phyloP scores from a whole-genome alignment of 2,113 vertebrate species.

The Neomonachus schauinslandi region DNA sequence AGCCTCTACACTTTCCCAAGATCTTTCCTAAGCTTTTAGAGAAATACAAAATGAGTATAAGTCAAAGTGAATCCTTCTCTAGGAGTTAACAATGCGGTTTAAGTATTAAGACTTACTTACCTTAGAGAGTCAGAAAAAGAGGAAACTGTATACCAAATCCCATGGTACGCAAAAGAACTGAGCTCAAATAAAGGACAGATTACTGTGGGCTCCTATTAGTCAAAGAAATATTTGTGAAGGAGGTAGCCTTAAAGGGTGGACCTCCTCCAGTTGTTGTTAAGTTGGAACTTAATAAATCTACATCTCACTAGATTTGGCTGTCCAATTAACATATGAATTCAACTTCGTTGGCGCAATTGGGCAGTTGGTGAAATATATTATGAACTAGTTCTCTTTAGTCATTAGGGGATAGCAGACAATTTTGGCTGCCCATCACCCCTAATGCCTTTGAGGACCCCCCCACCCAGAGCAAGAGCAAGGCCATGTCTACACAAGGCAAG shows the following conservation, averaged over 20 bases:
- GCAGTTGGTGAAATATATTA: neutral
- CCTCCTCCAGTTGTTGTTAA: neutral
- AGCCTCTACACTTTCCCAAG: neutral
- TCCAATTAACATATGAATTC: neutral
- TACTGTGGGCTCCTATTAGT: neutral
- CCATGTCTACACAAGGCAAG: conserved; percentile 12
- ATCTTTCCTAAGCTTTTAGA: neutral
- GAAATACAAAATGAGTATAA: neutral
- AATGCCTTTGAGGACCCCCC: neutral
- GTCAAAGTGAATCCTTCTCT: neutral
- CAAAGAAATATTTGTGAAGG: neutral
- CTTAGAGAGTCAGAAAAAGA: conserved; percentile 7
- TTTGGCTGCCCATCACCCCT: neutral
- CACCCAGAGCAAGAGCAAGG: neutral
- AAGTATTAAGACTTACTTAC: neutral
- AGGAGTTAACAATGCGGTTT: neutral
- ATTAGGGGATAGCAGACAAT: neutral
- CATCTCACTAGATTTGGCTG: neutral
- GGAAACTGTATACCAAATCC: neutral
- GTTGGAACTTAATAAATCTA: neutral
- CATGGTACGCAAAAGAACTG: neutral
- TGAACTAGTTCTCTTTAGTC: neutral
- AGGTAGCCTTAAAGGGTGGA: neutral
- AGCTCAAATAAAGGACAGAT: neutral
- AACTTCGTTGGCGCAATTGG: neutral